Percentiles rank a stretch among this genome's conserved stretches.
Conservation (phyloP, 2,797 vertebrate species). For the Anguilla anguilla region DNA sequence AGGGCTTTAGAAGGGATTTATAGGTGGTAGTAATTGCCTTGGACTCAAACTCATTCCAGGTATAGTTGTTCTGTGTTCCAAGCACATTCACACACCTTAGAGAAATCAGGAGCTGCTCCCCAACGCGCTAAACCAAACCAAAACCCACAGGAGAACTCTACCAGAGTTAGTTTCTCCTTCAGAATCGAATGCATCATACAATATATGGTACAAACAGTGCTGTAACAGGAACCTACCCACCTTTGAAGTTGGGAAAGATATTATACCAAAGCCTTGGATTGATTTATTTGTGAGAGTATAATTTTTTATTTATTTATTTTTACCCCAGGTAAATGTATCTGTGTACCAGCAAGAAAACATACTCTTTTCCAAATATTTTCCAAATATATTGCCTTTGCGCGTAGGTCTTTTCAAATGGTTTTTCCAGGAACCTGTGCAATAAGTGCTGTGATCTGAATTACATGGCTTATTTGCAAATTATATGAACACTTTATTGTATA, state of each 20-base stretch:
- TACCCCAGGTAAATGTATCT: background rate
- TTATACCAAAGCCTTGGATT: background rate
- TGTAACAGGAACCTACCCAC: background rate
- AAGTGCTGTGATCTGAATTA: background rate
- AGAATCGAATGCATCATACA: background rate
- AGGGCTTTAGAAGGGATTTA: background rate
- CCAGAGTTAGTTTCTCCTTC: background rate
- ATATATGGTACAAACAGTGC: background rate
- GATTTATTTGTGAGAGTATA: background rate
- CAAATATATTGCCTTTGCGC: background rate
- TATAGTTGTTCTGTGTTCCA: too few relatives aligned
- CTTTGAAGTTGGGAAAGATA: constrained; percentile 10
- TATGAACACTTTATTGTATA: background rate
- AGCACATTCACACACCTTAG: background rate
- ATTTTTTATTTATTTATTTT: background rate
- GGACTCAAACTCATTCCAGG: background rate
- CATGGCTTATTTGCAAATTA: background rate
- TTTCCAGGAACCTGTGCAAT: background rate
- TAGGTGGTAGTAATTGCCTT: background rate
- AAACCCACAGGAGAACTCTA: background rate
- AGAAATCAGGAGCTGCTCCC: background rate
- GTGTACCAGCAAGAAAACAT: background rate
- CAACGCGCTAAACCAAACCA: background rate
- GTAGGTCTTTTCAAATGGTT: background rate
- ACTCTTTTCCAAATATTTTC: background rate